These are phyloP conservation scores for Drosophila subpulchrella DNA, from an alignment of 1,140 invertebrate genomes.

Conservation along the genomic window DNA sequence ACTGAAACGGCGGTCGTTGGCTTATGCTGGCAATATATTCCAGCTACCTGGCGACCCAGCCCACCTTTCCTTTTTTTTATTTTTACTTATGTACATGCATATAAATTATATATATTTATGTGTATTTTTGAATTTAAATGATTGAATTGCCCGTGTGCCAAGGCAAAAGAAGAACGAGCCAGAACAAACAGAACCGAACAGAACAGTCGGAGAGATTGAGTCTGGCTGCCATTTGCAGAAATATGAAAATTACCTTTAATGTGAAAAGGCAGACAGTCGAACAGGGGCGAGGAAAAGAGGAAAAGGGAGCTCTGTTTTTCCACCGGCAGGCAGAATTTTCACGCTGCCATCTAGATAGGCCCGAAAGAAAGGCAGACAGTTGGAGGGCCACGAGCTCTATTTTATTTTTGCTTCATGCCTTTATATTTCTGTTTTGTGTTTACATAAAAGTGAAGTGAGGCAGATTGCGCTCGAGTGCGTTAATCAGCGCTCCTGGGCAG, in stretches of 20 bases:
- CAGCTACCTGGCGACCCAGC: slow-evolving; percentile 2
- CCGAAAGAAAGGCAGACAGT: slow-evolving; percentile 36
- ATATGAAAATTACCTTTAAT: slow-evolving; percentile 82
- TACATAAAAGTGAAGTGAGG: slow-evolving; percentile 81
- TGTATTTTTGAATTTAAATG: slow-evolving; percentile 78
- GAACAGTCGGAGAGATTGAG: slow-evolving; percentile 6
- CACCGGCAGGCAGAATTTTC: slow-evolving; percentile 39
- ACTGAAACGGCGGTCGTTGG: slow-evolving; percentile 39
- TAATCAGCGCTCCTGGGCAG: slow-evolving; percentile 76
- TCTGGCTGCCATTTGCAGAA: slow-evolving; percentile 64
- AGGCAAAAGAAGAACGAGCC: slow-evolving; percentile 17
- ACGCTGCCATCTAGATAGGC: slow-evolving; percentile 38
- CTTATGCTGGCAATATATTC: slow-evolving; percentile 47
- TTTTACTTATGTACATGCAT: slow-evolving; percentile 23
- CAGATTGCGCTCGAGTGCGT: slow-evolving; percentile 82
- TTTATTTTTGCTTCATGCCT: slow-evolving; percentile 74
- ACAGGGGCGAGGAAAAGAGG: slow-evolving; percentile 4
- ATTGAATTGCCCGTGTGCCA: slow-evolving; percentile 68
- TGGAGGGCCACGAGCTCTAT: slow-evolving; percentile 56
- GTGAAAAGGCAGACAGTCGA: slow-evolving; percentile 59
- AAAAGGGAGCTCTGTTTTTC: slow-evolving; percentile 5
- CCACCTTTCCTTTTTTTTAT: not conserved
- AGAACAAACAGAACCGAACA: slow-evolving; percentile 14
- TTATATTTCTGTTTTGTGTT: slow-evolving; percentile 82
- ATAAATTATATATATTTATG: slow-evolving; percentile 62